Evolutionary conservation across 2,113 vertebrate genomes (phyloP).

Genomic region (Oostethus manadensis): DNA sequence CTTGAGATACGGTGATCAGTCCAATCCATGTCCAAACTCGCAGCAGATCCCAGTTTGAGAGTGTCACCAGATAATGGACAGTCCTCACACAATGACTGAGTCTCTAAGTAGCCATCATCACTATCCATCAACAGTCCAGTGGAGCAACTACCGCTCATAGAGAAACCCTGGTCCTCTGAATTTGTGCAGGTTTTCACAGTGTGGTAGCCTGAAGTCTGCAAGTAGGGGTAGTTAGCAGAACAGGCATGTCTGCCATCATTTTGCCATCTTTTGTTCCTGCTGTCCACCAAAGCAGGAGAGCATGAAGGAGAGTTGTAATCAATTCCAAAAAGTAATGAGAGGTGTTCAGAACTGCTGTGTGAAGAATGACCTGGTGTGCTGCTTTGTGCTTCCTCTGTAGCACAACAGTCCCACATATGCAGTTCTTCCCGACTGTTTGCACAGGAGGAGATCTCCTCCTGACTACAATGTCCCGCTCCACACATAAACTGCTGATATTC

Average conservation of each 20-base stretch:
- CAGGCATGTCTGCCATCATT: conserved; percentile 44
- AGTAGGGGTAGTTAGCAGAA: conserved; percentile 62
- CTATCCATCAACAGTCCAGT: conserved; percentile 65
- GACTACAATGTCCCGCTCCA: conserved; percentile 61
- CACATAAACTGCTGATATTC: conserved; percentile 46
- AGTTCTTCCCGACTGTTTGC: conserved; percentile 54
- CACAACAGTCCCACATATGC: conserved; percentile 51
- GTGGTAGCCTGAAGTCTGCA: conserved; percentile 68
- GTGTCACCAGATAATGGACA: conserved; percentile 51
- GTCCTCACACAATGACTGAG: conserved; percentile 52
- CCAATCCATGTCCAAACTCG: conserved; percentile 60
- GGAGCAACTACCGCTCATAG: conserved; percentile 67
- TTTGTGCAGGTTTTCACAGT: conserved; percentile 58
- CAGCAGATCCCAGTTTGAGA: conserved; percentile 52
- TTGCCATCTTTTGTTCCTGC: conserved; percentile 34
- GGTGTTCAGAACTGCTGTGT: conserved; percentile 69
- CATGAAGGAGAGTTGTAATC: conserved; percentile 57
- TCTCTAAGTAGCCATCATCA: conserved; percentile 55
- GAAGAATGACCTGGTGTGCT: conserved; percentile 64
- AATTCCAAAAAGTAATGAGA: conserved; percentile 66
- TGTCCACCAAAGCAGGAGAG: conserved; percentile 52
- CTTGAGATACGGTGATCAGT: conserved; percentile 37
- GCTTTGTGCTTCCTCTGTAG: conserved; percentile 57
- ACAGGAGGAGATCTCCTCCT: conserved; percentile 62
- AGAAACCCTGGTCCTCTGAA: conserved; percentile 55